Evolutionary conservation across 1,140 invertebrate species (phyloP), one percentile per base, ranked within the genome.

Genomic region (Drosophila ironensis): DNA sequence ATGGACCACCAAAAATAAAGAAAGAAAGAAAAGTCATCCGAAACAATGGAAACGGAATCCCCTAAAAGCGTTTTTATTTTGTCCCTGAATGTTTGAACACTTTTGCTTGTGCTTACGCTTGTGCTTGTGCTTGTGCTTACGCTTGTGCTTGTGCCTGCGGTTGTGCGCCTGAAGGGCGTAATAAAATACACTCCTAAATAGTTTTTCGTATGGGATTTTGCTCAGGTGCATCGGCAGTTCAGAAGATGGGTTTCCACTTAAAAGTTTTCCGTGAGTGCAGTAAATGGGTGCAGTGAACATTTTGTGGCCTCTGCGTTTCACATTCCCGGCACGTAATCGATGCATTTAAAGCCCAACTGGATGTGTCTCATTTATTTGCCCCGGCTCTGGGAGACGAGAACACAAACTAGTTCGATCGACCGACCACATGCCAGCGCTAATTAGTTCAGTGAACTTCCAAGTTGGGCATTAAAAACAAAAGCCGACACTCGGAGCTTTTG

Each of bases 261-360:
- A 42, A 40, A 19, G 11, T 35, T 27, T n/a, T 42, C 24, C 35
- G 14, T 12, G 46, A 57, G 45, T 54, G 54, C 38, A 60, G 47
- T 59, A 41, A 73, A 70, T 80, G 75, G 46, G 33, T 20, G 72
- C 46, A 27, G 53, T 61, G 45, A 28, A 44, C 60, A 59, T 69
- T 78, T 78, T 78, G 74, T 54, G 63, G 61, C 47, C 50, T 59
- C 37, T 28, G 41, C 52, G 64, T 46, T 50, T 8, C 28, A 6
- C 12, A 48, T 64, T 47, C 44, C 24, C 11, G 33, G 20, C 30
- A 63, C 60, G 42, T 64, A 64, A 63, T 63, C 57, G 42, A 64
- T 64, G 60, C 33, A 12, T 38, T 47, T 19, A 6, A 37, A 48
- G 42, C 19, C 24, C 12, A 48, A 47, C 57, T 28, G 17, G 30